Conservation (phyloP, 2,113 vertebrate species). For the Hippocampus mohnikei region DNA sequence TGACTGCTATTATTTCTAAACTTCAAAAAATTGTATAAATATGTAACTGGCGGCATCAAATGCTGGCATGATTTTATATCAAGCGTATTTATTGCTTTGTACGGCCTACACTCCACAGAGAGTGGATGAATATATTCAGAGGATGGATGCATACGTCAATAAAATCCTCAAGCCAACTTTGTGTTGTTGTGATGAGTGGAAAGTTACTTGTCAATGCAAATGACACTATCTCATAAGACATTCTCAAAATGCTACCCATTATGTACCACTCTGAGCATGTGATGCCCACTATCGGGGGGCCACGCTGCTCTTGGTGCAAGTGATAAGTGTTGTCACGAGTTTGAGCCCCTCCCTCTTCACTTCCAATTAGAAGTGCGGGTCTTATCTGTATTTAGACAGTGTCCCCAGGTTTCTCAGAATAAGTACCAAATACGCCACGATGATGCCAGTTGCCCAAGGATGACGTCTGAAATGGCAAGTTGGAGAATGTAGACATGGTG, state of each 20-base stretch:
- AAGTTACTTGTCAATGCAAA: background rate
- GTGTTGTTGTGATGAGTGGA: constrained; percentile 9
- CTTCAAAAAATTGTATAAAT: constrained; percentile 22
- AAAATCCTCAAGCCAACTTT: constrained; percentile 60
- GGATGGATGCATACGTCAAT: constrained; percentile 61
- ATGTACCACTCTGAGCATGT: background rate
- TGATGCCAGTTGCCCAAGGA: background rate
- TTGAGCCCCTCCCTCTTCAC: constrained; percentile 5
- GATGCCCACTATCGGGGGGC: constrained; percentile 30
- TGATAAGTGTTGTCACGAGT: constrained; percentile 40
- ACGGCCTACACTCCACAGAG: constrained; percentile 43
- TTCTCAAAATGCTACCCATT: background rate
- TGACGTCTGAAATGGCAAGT: background rate
- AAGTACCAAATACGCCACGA: background rate
- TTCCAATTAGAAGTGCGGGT: background rate
- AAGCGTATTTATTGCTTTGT: constrained; percentile 73
- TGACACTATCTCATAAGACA: background rate
- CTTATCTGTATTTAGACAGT: constrained; percentile 26
- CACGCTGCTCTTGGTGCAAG: constrained; percentile 29
- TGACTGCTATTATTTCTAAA: constrained; percentile 46
- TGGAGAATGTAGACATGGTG: background rate
- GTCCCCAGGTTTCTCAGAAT: background rate
- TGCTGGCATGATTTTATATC: constrained; percentile 66
- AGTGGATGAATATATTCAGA: constrained; percentile 50
- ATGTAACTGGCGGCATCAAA: constrained; percentile 51